Evolutionary conservation across 2,888 invertebrate species (phyloP), one percentile per base, ranked within the genome.

Genomic region (Pelosia muscerda): DNA sequence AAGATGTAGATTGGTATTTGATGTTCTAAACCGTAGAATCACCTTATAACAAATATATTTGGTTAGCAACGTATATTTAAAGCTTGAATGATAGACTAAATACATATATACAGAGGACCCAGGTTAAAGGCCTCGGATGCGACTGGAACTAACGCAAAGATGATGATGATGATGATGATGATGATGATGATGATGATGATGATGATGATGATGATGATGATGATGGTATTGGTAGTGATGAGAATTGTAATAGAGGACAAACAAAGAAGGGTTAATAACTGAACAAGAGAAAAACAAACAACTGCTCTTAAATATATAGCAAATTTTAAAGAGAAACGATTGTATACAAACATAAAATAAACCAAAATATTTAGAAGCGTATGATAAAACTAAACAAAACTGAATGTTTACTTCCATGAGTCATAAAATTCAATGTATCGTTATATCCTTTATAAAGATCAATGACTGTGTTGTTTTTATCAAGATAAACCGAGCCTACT

Each of bases 281-380:
- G 19, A n/a, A n/a, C n/a, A 49, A 49, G 19, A n/a, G 49, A 49
- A 49, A 49, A 49, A 49, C 9, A n/a, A 49, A 55, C 23, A 55
- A 23, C 25, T 23, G 5, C 26, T 55, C 15, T 23, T 15, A 26
- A 55, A 55, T 26, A 25, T 55, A 26, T 25, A 26, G 25, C 25
- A 23, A 25, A 55, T 6, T 55, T 23, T 55, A 26, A 55, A 13
- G 26, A 26, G 26, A 55, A 15, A 15, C 26, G 4, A 25, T 55
- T 55, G 55, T 55, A 55, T 15, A 55, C 55, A 55, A 55, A 25
- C 15, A 26, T 25, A 26, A 25, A 13, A 55, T 55, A 55, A 55
- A 55, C 25, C 49, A 23, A 55, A 55, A 55, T 55, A 55, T 55
- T 55, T 55, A 55, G 25, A 55, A 55, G 55, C 23, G 55, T 15